phyloP scores from a whole-genome alignment of 35 echinoderm and acorn worm genomes.

The Eucidaris tribuloides region DNA sequence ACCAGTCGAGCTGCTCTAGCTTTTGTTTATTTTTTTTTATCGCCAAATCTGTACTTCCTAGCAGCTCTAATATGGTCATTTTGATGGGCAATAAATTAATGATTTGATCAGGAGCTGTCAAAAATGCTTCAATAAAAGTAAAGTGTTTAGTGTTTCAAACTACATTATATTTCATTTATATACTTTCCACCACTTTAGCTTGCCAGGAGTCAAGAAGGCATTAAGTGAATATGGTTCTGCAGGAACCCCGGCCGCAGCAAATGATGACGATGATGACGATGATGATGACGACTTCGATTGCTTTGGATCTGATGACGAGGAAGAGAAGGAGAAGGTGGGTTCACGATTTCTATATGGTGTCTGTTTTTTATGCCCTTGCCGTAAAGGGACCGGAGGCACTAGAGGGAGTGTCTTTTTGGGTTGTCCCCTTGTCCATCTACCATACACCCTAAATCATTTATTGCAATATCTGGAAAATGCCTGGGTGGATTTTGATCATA shows the following conservation, averaged over 20 bases:
- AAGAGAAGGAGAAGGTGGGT: conserved; percentile 24
- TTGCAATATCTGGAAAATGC: no score
- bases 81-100: not conserved
- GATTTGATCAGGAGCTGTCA: not conserved
- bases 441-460: no score
- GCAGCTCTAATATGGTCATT: not conserved
- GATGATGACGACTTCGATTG: conserved; percentile 72
- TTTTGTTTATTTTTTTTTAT: no score
- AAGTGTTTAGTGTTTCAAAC: not conserved
- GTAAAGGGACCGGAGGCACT: no score
- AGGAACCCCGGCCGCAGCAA: conserved; percentile 26
- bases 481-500: no score
- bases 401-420: no score
- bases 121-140: not conserved
- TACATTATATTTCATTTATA: not conserved
- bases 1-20: no score
- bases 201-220: conserved; percentile 84
- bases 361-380: no score
- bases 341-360: no score
- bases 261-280: conserved; percentile 49
- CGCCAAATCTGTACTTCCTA: no score
- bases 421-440: no score
- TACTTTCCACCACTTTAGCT: conserved; percentile 41
- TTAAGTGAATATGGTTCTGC: conserved; percentile 63
- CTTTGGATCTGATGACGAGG: conserved; percentile 81